A percentile compares a stretch with the other conserved stretches of the same genome.
Conservation (phyloP, 2,113 vertebrate species). For the Himantopus leucocephalus region DNA sequence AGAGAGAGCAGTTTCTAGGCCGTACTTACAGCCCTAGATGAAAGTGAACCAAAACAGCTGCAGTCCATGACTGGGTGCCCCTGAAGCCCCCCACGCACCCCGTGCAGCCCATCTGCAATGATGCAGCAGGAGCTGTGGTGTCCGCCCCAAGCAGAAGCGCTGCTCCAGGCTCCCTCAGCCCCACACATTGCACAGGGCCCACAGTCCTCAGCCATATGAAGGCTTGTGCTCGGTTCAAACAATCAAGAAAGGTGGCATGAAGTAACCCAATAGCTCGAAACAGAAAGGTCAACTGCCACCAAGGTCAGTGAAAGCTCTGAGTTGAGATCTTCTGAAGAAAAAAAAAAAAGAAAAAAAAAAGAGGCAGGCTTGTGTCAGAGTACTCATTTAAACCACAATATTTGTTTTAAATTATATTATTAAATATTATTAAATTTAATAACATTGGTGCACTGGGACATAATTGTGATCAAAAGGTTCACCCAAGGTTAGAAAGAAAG, state of each 20-base stretch:
- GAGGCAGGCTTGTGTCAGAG: not conserved
- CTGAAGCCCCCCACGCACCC: not conserved
- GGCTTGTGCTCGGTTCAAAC: not conserved
- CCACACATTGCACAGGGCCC: accelerated
- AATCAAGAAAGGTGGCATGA: not conserved
- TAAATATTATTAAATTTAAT: slow-evolving; percentile 18
- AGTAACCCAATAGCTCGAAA: not conserved
- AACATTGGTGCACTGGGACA: not conserved
- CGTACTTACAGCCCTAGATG: not conserved
- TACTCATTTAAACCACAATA: not conserved
- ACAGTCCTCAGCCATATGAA: not conserved
- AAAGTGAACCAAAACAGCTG: not conserved
- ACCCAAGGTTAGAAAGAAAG: slow-evolving; percentile 19
- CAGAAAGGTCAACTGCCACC: not conserved
- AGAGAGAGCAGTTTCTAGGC: not conserved
- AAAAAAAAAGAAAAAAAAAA: not conserved
- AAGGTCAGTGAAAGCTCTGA: not conserved
- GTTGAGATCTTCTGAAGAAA: not conserved
- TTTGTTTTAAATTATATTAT: not conserved
- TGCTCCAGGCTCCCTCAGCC: not conserved
- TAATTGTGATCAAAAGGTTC: slow-evolving; percentile 38
- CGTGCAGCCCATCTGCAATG: accelerated
- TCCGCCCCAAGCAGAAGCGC: accelerated
- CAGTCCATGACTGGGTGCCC: not conserved
- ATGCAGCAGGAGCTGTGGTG: not conserved